Conservation (phyloP, 92 coral and sea anemone species). For the Porites cylindrica region DNA sequence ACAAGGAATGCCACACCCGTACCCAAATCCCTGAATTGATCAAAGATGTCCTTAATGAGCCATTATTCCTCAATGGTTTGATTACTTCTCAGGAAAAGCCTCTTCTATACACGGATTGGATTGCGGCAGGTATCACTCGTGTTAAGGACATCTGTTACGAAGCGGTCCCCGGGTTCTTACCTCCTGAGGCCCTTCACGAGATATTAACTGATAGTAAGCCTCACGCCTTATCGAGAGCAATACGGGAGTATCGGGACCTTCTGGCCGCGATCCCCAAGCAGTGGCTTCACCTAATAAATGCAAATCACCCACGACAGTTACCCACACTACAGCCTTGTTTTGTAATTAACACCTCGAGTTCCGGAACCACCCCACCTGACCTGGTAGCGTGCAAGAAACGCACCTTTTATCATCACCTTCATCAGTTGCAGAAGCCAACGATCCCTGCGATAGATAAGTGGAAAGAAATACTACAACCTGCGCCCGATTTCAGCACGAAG, state of each 20-base stretch:
- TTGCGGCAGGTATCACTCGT: background rate
- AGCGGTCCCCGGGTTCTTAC: background rate
- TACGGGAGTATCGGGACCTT: background rate
- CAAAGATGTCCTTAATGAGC: background rate
- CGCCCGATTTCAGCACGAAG: background rate
- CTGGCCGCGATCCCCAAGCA: background rate
- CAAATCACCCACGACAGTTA: background rate
- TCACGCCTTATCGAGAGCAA: background rate
- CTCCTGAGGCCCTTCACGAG: background rate
- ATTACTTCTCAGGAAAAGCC: background rate
- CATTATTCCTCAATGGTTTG: background rate
- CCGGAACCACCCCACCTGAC: background rate
- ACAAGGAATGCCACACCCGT: background rate
- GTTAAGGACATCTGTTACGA: constrained; percentile 17
- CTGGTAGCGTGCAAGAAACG: background rate
- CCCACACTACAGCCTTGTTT: background rate
- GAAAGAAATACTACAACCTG: background rate
- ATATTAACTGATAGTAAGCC: background rate
- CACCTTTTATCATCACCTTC: background rate
- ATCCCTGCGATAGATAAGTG: background rate
- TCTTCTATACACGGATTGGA: background rate
- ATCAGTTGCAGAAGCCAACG: background rate
- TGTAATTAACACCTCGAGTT: background rate
- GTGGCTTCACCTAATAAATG: background rate
- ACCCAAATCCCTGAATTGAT: background rate